These are phyloP conservation scores for Protobothrops mucrosquamatus DNA, from an alignment of 2,113 vertebrate genomes.

Conservation along the genomic window DNA sequence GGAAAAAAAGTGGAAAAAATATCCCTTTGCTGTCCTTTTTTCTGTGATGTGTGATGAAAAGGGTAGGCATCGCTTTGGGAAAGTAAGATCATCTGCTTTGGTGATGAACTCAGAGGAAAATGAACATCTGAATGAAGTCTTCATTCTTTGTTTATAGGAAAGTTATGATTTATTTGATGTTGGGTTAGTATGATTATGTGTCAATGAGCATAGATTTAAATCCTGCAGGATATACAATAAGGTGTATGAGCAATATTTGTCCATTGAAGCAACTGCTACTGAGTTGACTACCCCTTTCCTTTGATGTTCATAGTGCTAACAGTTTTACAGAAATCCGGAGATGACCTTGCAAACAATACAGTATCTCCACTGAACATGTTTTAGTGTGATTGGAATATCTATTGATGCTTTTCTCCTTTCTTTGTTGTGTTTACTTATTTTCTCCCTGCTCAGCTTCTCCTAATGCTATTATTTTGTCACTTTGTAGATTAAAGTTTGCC, in stretches of 20 bases:
- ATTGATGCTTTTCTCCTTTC: neutral
- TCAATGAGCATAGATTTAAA: conserved; percentile 36
- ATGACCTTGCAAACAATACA: neutral
- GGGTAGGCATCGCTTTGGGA: too few species aligned
- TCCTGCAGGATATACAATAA: neutral
- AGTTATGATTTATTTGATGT: conserved; percentile 33
- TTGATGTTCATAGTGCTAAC: neutral
- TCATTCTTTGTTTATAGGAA: conserved; percentile 12
- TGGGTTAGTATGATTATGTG: conserved; percentile 24
- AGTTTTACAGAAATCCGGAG: neutral
- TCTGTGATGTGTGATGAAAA: too few species aligned
- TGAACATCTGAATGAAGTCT: conserved; percentile 31
- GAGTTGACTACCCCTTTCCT: neutral
- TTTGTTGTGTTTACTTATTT: neutral
- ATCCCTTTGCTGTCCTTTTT: too few species aligned
- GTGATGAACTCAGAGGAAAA: conserved; percentile 16
- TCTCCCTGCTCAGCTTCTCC: too few species aligned
- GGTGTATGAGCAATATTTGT: neutral
- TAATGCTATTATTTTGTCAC: neutral
- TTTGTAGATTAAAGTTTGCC: neutral
- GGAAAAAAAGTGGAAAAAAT: too few species aligned
- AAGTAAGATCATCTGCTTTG: too few species aligned
- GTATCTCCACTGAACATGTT: neutral
- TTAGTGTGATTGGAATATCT: neutral
- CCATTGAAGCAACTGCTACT: neutral